Evolutionary conservation across 2,888 invertebrate genomes (phyloP), one percentile per base, ranked within the genome.

Genomic region (Rhaphigaster nebulosa): DNA sequence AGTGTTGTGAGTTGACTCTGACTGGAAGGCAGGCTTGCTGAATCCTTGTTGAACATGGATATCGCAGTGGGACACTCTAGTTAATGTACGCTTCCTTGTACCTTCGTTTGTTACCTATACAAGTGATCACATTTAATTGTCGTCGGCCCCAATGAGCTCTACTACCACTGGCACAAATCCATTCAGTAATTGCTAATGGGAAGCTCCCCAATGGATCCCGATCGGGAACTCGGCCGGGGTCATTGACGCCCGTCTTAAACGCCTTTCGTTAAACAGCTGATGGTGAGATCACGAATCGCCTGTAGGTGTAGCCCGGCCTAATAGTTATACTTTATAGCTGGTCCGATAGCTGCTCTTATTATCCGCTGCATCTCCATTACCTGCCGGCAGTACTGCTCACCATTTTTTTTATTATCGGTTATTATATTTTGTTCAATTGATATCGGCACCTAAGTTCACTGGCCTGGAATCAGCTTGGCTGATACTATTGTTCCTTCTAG

Each of bases 271-370:
- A 12, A 84, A 18, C 26, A 84, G 84, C 45, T 84, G 84, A 45
- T 84, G 45, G 84, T 84, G 84, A 84, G 84, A 45, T 84, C 84
- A 84, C 84, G 84, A 84, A 84, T 84, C 45, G 84, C 84, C 84
- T 18, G 45, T 84, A 84, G 84, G 45, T 45, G 84, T 50, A 84
- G 70, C 70, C 45, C 45, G 45, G 84, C 84, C 84, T 84, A 84
- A 84, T 84, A 84, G 45, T 45, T n/a, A 45, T 84, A n/a, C 41
- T 84, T 84, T 76, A 76, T 76, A 45, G 84, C 84, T 12, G 84
- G 18, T n/a, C 15, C 41, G 15, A 84, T 84, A 50, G 45, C 84
- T 50, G 84, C 45, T 45, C 45, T 45, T 50, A 84, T 45, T 84
- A 84, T 45, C 18, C 45, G 84, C 41, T 84, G 45, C 84, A 84